Percentiles rank a stretch among this genome's conserved stretches.
These are phyloP conservation scores for roundworm (Caenorhabditis elegans) DNA, from an alignment of 1,140 invertebrate species.

Conservation along the genomic window WBcel235 BX284603.4:4734501-4735000, in stretches of 20 bases:
- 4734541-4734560: conserved; percentile 71
- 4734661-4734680: conserved; percentile 72
- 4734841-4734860: no score
- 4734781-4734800: no score
- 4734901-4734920: conserved; percentile 71
- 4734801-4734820: no score
- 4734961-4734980: conserved; percentile 69
- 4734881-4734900: no score
- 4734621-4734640: conserved; percentile 65
- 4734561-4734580: conserved; percentile 67
- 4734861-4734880: no score
- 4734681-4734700: conserved; percentile 54
- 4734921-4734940: conserved; percentile 73
- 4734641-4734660: conserved; percentile 66
- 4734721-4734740: conserved; percentile 67
- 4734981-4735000: conserved; percentile 72
- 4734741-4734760: neutral
- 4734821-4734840: no score
- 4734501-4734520: neutral
- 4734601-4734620: conserved; percentile 69
- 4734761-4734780: neutral
- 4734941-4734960: conserved; percentile 68
- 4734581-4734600: conserved; percentile 44
- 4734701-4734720: conserved; percentile 62
- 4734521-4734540: conserved; percentile 44